These are phyloP conservation scores for Macaria notata DNA, from an alignment of 2,888 invertebrate genomes.

Conservation along the genomic window DNA sequence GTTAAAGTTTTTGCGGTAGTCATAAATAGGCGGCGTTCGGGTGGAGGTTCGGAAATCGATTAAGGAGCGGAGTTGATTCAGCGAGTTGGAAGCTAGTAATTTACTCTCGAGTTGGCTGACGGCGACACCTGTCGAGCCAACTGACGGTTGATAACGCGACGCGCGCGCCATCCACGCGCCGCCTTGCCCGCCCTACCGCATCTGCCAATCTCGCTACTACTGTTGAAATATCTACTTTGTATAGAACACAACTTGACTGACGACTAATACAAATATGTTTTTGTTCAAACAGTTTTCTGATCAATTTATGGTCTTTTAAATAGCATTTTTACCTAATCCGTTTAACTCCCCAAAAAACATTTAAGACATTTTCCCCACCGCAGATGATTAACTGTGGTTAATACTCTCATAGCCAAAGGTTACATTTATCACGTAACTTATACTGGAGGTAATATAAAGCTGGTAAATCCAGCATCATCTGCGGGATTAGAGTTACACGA, in stretches of 20 bases:
- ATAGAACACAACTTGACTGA: too few relatives aligned
- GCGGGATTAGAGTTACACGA: conserved; percentile 77
- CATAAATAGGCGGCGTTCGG: conserved; percentile 45
- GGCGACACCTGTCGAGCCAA: conserved; percentile 80
- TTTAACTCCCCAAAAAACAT: too few relatives aligned
- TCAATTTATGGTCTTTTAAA: too few relatives aligned
- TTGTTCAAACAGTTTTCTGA: too few relatives aligned
- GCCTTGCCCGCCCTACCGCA: conserved; percentile 34
- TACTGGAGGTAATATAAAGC: conserved; percentile 69
- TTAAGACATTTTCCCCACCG: too few relatives aligned
- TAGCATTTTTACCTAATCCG: too few relatives aligned
- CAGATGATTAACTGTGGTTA: not conserved
- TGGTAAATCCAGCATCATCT: conserved; percentile 77
- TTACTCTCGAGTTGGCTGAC: conserved; percentile 81
- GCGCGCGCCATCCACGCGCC: conserved; percentile 73
- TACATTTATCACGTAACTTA: conserved; percentile 68
- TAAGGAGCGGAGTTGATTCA: conserved; percentile 75
- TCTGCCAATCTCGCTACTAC: too few relatives aligned
- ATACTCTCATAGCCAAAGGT: conserved; percentile 21
- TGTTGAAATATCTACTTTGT: too few relatives aligned
- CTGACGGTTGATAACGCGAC: conserved; percentile 80
- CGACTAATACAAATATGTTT: too few relatives aligned
- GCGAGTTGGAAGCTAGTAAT: conserved; percentile 78
- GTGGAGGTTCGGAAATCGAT: conserved; percentile 74
- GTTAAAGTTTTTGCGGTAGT: conserved; percentile 22